Conservation (phyloP, 2,113 vertebrate species). For the Gymnobelideus leadbeateri region DNA sequence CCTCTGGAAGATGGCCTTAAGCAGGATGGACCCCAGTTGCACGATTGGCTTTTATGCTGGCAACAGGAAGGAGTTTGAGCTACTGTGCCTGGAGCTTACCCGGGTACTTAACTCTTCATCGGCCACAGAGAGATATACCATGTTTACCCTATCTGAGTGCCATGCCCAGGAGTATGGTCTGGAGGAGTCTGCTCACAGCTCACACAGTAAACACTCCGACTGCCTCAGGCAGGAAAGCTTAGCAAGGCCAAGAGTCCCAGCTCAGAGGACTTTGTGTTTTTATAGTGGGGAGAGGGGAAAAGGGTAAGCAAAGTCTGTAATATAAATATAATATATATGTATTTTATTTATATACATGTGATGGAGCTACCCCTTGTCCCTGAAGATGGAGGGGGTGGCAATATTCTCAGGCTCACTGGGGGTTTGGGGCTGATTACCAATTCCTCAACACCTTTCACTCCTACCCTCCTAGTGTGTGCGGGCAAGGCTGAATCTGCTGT, state of each 20-base stretch:
- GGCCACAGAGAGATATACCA: slow-evolving; percentile 90
- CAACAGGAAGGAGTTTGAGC: slow-evolving; percentile 90
- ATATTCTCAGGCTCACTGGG: slow-evolving; percentile 1
- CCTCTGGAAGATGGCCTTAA: slow-evolving; percentile 93
- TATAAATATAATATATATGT: slow-evolving; percentile 61
- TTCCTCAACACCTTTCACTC: neutral
- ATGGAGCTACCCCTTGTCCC: neutral
- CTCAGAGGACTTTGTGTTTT: slow-evolving; percentile 92
- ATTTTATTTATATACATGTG: slow-evolving; percentile 50
- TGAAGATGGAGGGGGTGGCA: neutral
- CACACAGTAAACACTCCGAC: slow-evolving; percentile 77
- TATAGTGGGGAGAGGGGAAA: slow-evolving; percentile 76
- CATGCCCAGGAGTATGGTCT: slow-evolving; percentile 89
- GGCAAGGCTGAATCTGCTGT: neutral
- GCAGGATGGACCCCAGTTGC: slow-evolving; percentile 95
- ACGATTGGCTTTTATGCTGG: slow-evolving; percentile 93
- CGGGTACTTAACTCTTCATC: slow-evolving; percentile 86
- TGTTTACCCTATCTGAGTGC: slow-evolving; percentile 93
- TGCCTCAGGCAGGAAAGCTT: slow-evolving; percentile 79
- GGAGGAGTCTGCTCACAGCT: slow-evolving; percentile 83
- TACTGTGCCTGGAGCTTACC: slow-evolving; percentile 87
- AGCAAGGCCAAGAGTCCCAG: slow-evolving; percentile 83
- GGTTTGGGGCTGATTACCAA: neutral
- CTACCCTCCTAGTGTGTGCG: neutral
- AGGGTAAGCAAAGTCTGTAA: neutral